A percentile compares a stretch with the other conserved stretches of the same genome.
These are phyloP conservation scores for Rhopalosiphum nymphaeae DNA, from an alignment of 2,888 invertebrate species.

Conservation along the genomic window DNA sequence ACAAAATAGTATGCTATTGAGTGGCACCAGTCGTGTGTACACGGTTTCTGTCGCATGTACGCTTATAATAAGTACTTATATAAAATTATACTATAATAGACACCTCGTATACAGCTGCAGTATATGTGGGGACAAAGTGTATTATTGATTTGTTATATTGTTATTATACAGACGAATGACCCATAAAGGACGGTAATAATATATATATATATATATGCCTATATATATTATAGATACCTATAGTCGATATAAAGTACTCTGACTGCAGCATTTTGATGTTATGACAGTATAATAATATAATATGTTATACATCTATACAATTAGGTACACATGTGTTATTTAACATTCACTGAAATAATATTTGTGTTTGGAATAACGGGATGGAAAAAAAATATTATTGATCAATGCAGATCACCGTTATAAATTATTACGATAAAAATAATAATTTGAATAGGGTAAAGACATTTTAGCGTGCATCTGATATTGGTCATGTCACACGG, in stretches of 20 bases:
- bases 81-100: background rate
- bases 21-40: background rate
- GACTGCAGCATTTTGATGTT: background rate
- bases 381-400: background rate
- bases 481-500: background rate
- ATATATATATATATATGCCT: background rate
- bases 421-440: background rate
- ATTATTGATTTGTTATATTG: background rate
- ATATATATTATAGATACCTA: background rate
- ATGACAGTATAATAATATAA: background rate
- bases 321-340: background rate
- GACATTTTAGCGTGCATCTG: background rate
- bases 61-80: background rate
- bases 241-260: background rate
- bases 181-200: background rate
- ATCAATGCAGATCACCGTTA: background rate
- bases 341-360: background rate
- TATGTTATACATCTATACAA: background rate
- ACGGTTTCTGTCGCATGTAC: background rate
- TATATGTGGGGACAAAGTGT: background rate
- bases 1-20: background rate
- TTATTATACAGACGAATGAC: background rate
- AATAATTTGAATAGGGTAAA: background rate
- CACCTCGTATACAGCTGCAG: background rate
- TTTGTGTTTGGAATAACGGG: background rate